Conservation (phyloP, 2,113 vertebrate species). For the Hypomesus transpacificus region DNA sequence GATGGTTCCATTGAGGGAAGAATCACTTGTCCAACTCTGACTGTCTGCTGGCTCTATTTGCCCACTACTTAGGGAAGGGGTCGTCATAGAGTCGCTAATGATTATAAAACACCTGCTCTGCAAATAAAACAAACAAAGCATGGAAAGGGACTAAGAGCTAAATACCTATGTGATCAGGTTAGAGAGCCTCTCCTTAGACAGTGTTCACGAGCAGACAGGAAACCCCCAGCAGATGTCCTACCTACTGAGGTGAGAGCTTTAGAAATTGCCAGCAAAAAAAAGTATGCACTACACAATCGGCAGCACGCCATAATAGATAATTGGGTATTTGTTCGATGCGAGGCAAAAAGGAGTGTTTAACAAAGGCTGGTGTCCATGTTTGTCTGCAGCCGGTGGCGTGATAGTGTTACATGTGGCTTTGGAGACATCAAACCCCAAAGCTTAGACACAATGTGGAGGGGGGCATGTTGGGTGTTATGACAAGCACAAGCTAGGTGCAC, state of each 20-base stretch:
- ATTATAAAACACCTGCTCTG: constrained; percentile 78
- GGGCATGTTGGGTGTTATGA: constrained; percentile 34
- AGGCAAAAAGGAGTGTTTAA: constrained; percentile 56
- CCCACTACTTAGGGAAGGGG: constrained; percentile 66
- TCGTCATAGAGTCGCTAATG: constrained; percentile 69
- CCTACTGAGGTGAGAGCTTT: constrained; percentile 64
- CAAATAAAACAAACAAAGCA: constrained; percentile 77
- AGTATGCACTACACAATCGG: constrained; percentile 43
- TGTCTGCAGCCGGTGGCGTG: constrained; percentile 39
- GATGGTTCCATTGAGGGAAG: constrained; percentile 72
- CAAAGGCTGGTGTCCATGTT: constrained; percentile 54
- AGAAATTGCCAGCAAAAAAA: constrained; percentile 38
- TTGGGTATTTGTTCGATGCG: constrained; percentile 65
- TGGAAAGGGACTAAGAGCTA: constrained; percentile 59
- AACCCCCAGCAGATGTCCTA: constrained; percentile 64
- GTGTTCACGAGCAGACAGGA: constrained; percentile 59
- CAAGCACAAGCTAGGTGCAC: neutral
- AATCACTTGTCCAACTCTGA: constrained; percentile 52
- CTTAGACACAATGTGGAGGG: constrained; percentile 39
- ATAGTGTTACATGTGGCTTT: constrained; percentile 56
- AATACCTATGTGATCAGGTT: constrained; percentile 71
- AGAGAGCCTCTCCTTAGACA: constrained; percentile 55
- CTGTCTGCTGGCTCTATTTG: constrained; percentile 67
- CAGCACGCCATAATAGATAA: constrained; percentile 60
- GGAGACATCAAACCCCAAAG: constrained; percentile 38